Conservation (phyloP, 2,888 invertebrate genomes). For the Coenonympha glycerion region DNA sequence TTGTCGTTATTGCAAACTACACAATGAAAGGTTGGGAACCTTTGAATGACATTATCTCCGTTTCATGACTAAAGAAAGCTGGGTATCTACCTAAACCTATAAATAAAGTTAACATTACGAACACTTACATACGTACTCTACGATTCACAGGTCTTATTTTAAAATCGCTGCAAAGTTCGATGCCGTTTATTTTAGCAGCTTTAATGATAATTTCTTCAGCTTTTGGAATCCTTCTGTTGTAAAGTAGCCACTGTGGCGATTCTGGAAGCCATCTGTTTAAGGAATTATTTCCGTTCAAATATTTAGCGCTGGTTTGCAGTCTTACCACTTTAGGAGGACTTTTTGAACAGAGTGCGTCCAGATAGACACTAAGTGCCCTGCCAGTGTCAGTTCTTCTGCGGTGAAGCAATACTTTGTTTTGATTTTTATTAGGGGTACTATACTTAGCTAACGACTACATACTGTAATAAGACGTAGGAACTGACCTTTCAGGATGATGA, state of each 20-base stretch:
- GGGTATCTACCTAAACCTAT: slow-evolving; percentile 3
- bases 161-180: slow-evolving; percentile 53
- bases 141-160: slow-evolving; percentile 66
- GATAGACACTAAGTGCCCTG: too few species aligned
- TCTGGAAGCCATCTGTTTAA: slow-evolving; percentile 58
- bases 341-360: too few species aligned
- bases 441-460: too few species aligned
- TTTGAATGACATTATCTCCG: slow-evolving; percentile 11
- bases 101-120: slow-evolving; percentile 8
- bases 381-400: too few species aligned
- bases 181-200: slow-evolving; percentile 52
- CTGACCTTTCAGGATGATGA: too few species aligned
- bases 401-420: too few species aligned
- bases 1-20: neutral
- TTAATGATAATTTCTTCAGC: slow-evolving; percentile 53
- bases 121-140: slow-evolving; percentile 59
- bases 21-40: slow-evolving; percentile 18
- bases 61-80: too few species aligned
- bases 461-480: too few species aligned
- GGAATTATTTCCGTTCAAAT: neutral
- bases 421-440: too few species aligned
- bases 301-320: too few species aligned
- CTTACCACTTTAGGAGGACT: too few species aligned
- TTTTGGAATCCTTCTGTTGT: slow-evolving; percentile 47
- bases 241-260: slow-evolving; percentile 66